phyloP scores from a whole-genome alignment of 2,797 vertebrate genomes.

The Thripadectes ignobilis region DNA sequence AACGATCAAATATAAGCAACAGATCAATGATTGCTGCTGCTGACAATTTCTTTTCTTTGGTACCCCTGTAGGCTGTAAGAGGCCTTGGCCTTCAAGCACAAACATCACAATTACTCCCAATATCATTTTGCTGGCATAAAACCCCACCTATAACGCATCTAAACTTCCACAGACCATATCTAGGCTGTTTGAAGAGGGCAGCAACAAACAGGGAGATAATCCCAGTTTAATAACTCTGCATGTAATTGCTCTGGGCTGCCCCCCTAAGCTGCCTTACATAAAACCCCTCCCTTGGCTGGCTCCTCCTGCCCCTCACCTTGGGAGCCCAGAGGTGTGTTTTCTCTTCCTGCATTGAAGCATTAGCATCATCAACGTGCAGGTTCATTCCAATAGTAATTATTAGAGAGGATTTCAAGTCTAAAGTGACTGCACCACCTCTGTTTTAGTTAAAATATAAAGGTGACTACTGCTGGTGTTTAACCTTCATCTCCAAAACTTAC shows the following conservation, averaged over 20 bases:
- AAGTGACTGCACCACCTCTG: background rate
- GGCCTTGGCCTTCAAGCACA: background rate
- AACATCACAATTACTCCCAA: background rate
- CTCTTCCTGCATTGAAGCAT: background rate
- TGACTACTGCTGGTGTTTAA: background rate
- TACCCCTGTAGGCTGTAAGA: rapidly evolving
- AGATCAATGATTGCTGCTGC: background rate
- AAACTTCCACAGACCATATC: background rate
- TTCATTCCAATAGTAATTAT: background rate
- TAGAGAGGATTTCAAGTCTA: background rate
- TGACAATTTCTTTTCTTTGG: background rate
- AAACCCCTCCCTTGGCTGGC: background rate
- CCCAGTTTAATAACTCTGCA: background rate
- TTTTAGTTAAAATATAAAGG: background rate
- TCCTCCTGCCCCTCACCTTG: background rate
- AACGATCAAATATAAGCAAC: background rate
- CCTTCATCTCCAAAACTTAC: background rate
- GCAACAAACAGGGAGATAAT: conserved; percentile 21
- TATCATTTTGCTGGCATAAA: background rate
- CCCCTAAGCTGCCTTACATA: background rate
- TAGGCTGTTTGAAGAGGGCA: background rate
- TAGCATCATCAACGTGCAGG: background rate
- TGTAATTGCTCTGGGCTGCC: conserved; percentile 26
- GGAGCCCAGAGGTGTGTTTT: background rate
- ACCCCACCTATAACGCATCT: background rate